These are phyloP conservation scores for Tiliacea citrago DNA, from an alignment of 2,888 invertebrate species.

Conservation along the genomic window DNA sequence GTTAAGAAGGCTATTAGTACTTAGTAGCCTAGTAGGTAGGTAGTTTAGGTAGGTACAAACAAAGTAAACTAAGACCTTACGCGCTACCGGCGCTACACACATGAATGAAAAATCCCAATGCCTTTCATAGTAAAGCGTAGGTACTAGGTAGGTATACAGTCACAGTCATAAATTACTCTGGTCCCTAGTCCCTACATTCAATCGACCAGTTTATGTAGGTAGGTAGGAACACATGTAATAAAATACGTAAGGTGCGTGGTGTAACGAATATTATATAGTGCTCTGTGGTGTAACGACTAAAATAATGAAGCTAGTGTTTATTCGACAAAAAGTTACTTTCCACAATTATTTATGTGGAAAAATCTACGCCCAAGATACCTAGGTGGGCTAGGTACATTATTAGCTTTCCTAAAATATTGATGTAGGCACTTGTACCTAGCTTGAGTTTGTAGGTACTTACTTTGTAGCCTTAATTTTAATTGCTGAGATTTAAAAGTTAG, in stretches of 20 bases:
- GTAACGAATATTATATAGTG: too few relatives aligned
- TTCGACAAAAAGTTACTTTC: conserved; percentile 18
- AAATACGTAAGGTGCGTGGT: conserved; percentile 24
- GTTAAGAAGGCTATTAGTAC: neutral
- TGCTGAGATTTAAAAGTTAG: conserved; percentile 2
- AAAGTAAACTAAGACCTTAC: conserved; percentile 3
- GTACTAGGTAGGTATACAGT: conserved; percentile 10
- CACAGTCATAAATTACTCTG: conserved; percentile 39
- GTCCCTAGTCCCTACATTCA: conserved; percentile 36
- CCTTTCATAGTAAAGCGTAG: conserved; percentile 36
- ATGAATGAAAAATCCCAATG: conserved; percentile 55
- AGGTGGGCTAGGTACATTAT: neutral
- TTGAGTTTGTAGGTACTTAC: too few relatives aligned
- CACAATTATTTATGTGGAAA: conserved; percentile 23
- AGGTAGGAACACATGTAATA: conserved; percentile 15
- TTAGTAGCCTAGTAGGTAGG: neutral
- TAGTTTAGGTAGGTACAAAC: neutral
- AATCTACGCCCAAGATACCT: neutral
- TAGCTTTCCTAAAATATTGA: conserved; percentile 17
- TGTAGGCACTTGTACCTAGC: neutral
- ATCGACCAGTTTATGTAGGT: conserved; percentile 37
- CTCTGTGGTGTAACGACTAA: conserved; percentile 4
- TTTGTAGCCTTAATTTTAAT: neutral
- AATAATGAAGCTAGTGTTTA: conserved; percentile 26
- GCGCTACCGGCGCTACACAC: conserved; percentile 23